Base-by-base conservation (phyloP, 2,113 vertebrate genomes). In the Stegostoma tigrinum region DNA sequence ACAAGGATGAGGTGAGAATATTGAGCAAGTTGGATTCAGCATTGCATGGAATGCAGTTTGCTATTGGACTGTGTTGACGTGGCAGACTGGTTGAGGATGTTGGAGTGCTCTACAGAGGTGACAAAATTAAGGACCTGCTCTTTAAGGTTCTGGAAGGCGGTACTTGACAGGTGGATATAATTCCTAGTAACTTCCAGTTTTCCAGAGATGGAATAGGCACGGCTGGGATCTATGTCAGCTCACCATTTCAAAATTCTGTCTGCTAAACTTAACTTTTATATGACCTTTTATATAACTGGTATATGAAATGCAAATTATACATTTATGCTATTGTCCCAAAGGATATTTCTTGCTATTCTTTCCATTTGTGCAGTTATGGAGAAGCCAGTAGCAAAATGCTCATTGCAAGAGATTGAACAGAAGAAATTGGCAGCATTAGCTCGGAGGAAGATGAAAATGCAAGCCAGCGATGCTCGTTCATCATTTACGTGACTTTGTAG, bases 351-450 rank as follows among this genome's bases (percentile, higher is more conserved):
- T 70, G 48, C 14, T 95, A 34, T 72, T 42, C 52, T 72, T 95
- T 68, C 91, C 95, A 72, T 48, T 96, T 95, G 96, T 86, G 0
- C 0, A 2, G 66, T 4, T 94, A 83, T 52, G 68, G 24, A 45
- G 94, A 52, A 75, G 45, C 67, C 67, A 95, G 67, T 96, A 91
- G 97, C 97, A 95, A 98, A 97, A 95, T 99, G 98, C 97, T 98
- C 98, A 38, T 97, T 98, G 38, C 98, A 98, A 86, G 99, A 99
- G 97, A 99, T 99, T 96, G 98, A 99, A 97, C 98, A 97, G 90
- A 99, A 99, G 96, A 99, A 98, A 90, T 98, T 98, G 96, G 98
- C 98, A 96, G 99, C 99, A 0, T 96, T 99, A 96, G 98, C 98
- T 96, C 97, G 98, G 96, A 98, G 98, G 96, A 97, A 98, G 90